Percentiles rank a stretch among this genome's conserved stretches.
Conservation (phyloP, 2,113 vertebrate genomes). For the Ramphastos sulfuratus region DNA sequence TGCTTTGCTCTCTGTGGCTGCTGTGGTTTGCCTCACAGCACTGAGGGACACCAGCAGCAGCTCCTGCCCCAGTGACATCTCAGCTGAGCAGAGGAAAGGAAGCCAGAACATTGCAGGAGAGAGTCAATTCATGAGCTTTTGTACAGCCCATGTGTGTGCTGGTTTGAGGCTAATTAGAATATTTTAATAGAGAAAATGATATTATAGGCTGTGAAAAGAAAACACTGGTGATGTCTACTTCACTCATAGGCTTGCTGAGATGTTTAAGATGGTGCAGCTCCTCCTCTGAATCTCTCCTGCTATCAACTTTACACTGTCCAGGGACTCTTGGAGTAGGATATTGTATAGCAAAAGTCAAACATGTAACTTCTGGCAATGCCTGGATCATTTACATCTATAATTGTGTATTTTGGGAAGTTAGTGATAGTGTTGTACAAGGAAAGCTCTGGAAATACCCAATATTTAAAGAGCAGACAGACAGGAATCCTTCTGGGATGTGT, state of each 20-base stretch:
- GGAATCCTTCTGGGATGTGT: background rate
- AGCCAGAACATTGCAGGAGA: background rate
- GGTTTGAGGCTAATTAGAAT: too few relatives aligned
- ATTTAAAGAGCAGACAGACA: background rate
- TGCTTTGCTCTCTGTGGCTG: background rate
- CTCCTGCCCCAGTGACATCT: background rate
- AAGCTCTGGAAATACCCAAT: background rate
- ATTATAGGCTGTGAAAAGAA: too few relatives aligned
- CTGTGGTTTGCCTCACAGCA: background rate
- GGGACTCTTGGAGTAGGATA: background rate
- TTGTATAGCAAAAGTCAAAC: background rate
- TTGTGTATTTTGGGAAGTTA: background rate
- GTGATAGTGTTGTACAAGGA: background rate
- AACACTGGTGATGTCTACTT: too few relatives aligned
- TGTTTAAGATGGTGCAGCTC: background rate
- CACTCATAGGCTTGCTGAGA: too few relatives aligned
- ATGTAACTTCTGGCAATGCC: fast-evolving
- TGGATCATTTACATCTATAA: background rate
- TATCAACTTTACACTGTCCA: too few relatives aligned
- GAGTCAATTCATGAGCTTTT: background rate
- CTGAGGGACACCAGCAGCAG: background rate
- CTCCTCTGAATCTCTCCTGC: background rate
- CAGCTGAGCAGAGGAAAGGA: background rate
- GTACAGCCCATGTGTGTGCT: fast-evolving
- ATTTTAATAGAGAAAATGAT: too few relatives aligned